Conservation (phyloP, 1,140 invertebrate genomes). For the Eurytemora carolleeae region DNA sequence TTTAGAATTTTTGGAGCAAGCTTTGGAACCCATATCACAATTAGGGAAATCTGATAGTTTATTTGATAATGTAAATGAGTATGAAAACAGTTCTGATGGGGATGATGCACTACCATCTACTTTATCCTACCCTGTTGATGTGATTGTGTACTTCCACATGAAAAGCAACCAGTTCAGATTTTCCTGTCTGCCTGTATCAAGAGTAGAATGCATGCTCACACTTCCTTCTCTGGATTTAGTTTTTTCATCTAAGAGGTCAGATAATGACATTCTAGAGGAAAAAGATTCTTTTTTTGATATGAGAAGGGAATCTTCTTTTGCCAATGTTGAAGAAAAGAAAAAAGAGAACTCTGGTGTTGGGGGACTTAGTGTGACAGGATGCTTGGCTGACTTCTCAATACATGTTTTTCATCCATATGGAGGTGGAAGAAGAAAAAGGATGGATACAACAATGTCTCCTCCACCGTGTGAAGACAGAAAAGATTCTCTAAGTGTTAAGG, state of each 20-base stretch:
- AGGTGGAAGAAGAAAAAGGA: constrained; percentile 54
- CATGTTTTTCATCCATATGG: constrained; percentile 96
- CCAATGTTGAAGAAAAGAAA: constrained; percentile 1
- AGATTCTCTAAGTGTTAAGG: constrained; percentile 84
- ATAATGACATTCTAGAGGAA: constrained; percentile 32
- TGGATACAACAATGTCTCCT: constrained; percentile 26
- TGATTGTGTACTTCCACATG: constrained; percentile 95
- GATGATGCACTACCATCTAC: constrained; percentile 29
- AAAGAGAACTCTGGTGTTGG: constrained; percentile 33
- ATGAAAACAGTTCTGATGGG: constrained; percentile 17
- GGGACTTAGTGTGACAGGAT: constrained; percentile 77
- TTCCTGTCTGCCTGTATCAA: constrained; percentile 79
- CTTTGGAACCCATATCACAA: constrained; percentile 66
- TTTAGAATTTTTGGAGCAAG: constrained; percentile 80
- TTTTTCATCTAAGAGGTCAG: constrained; percentile 68
- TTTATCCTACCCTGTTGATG: constrained; percentile 89
- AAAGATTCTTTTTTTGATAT: constrained; percentile 7
- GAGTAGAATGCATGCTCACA: constrained; percentile 88
- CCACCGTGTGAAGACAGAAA: constrained; percentile 70
- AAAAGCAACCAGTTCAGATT: constrained; percentile 88
- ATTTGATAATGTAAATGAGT: constrained; percentile 14
- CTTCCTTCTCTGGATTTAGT: constrained; percentile 83
- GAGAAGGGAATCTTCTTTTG: neutral
- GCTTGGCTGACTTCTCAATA: constrained; percentile 83
- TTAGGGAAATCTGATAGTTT: constrained; percentile 22